Percentiles rank a stretch among this genome's conserved stretches.
Conservation (phyloP, 2,797 vertebrate genomes). For the Coccyzus lansbergi region DNA sequence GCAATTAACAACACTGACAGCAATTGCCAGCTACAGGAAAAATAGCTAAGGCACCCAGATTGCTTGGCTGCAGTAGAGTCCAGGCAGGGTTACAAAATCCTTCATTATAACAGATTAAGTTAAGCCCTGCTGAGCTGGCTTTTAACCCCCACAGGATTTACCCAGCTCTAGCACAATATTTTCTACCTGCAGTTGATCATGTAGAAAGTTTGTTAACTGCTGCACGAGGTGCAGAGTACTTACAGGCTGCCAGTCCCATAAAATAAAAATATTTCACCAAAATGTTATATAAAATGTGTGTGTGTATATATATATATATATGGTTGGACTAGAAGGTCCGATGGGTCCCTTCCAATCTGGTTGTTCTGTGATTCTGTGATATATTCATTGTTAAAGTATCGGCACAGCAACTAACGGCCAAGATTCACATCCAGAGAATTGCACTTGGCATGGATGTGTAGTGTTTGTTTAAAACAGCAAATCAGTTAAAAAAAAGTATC, state of each 20-base stretch:
- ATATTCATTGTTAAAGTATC: neutral
- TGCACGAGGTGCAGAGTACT: neutral
- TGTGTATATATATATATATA: too few relatives aligned
- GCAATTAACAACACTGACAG: neutral
- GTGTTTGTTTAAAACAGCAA: neutral
- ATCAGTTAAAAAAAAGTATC: neutral
- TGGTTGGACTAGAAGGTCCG: too few relatives aligned
- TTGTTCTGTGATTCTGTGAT: too few relatives aligned
- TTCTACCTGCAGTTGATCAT: neutral
- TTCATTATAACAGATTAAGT: neutral
- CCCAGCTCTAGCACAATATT: neutral
- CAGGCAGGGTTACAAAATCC: neutral
- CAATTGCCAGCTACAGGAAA: neutral
- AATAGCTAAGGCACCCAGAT: neutral
- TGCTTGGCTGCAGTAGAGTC: neutral
- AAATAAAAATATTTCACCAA: neutral
- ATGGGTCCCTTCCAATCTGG: too few relatives aligned
- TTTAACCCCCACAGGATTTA: neutral
- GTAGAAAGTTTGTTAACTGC: neutral
- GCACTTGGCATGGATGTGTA: neutral
- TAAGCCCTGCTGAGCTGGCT: neutral
- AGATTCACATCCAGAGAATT: neutral
- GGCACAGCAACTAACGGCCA: neutral
- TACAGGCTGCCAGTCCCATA: neutral
- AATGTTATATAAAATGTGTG: neutral